phyloP scores from a whole-genome alignment of 2,888 invertebrate genomes.

The Eupithecia abbreviata region DNA sequence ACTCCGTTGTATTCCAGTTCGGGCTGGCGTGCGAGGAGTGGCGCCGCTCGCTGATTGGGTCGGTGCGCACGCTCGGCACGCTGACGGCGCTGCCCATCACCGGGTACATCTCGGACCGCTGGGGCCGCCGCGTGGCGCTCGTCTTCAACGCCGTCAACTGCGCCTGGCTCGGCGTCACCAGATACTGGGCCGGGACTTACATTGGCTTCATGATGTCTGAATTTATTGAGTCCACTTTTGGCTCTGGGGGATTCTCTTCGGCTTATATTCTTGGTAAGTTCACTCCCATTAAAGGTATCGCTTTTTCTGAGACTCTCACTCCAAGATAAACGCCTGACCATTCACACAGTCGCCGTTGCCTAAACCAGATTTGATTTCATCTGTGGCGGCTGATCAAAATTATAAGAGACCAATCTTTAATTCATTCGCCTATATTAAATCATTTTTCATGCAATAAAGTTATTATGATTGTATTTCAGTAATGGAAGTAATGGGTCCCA shows the following conservation, averaged over 20 bases:
- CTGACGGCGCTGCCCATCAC: constrained; percentile 87
- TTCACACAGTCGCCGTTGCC: not conserved
- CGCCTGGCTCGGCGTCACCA: constrained; percentile 85
- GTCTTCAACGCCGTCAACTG: constrained; percentile 84
- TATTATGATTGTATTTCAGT: constrained; percentile 68
- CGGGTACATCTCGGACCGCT: constrained; percentile 89
- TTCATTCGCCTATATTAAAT: too few species aligned
- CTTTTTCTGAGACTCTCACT: not conserved
- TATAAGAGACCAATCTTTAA: not conserved
- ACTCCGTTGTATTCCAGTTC: constrained; percentile 71
- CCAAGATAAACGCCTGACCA: not conserved
- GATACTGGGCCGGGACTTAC: constrained; percentile 85
- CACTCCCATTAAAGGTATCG: not conserved
- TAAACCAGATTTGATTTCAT: not conserved
- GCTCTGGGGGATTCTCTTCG: constrained; percentile 87
- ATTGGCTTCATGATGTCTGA: constrained; percentile 86
- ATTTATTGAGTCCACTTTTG: constrained; percentile 86
- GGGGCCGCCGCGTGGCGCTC: constrained; percentile 85
- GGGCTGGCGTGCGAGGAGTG: constrained; percentile 86
- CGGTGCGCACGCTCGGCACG: constrained; percentile 87
- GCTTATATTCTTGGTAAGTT: constrained; percentile 87
- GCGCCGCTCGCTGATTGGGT: constrained; percentile 88
- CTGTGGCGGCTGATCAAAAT: not conserved
- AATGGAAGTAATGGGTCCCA: constrained; percentile 89
- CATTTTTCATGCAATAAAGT: too few species aligned